These are phyloP conservation scores for Eupleurogrammus muticus DNA, from an alignment of 2,797 vertebrate genomes.

Conservation along the genomic window DNA sequence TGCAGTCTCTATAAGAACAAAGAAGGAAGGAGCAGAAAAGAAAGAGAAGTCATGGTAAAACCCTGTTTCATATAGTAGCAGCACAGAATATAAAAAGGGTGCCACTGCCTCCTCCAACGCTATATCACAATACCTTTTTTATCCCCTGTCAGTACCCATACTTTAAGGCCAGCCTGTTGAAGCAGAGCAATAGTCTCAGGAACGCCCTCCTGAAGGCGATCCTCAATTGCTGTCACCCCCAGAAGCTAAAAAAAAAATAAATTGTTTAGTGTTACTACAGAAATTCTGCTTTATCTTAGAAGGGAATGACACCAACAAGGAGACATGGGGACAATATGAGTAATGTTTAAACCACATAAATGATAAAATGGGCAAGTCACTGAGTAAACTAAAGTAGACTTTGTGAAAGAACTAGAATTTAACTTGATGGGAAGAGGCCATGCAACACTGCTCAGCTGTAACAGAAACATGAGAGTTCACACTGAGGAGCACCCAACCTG, in stretches of 20 bases:
- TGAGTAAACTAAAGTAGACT: not conserved
- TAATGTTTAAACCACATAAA: not conserved
- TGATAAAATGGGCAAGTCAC: not conserved
- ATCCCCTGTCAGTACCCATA: conserved; percentile 96
- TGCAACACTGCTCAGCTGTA: not conserved
- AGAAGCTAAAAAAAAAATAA: conserved; percentile 83
- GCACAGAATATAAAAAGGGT: conserved; percentile 10
- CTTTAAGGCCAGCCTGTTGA: conserved; percentile 89
- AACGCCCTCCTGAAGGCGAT: conserved; percentile 91
- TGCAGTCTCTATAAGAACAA: conserved; percentile 87
- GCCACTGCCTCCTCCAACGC: not conserved
- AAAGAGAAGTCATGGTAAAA: conserved; percentile 4
- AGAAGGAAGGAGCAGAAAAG: not conserved
- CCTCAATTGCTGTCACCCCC: conserved; percentile 94
- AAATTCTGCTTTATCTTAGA: not conserved
- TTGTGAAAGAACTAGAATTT: not conserved
- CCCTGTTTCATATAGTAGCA: conserved; percentile 8
- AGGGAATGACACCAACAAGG: not conserved
- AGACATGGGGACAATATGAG: not conserved
- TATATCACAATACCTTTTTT: conserved; percentile 89
- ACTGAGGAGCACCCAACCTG: conserved; percentile 76
- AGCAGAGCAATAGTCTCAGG: conserved; percentile 91
- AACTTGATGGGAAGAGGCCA: not conserved
- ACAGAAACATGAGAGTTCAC: conserved; percentile 7
- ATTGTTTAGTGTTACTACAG: conserved; percentile 1